phyloP scores from a whole-genome alignment of 2,888 invertebrate genomes.

The Zygaena filipendulae region DNA sequence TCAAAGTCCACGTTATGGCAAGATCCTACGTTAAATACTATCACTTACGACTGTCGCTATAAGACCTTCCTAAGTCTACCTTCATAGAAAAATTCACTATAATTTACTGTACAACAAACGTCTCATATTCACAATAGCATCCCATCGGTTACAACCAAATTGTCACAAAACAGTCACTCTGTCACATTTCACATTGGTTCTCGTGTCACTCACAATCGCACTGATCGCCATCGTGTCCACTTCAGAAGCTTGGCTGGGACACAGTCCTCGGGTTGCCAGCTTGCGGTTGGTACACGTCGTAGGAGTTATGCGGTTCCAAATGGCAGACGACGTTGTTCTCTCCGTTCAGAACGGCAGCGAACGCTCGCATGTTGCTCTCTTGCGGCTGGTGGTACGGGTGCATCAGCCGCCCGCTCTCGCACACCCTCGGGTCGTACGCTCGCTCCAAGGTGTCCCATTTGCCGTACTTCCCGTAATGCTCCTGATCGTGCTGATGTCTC shows the following conservation, averaged over 20 bases:
- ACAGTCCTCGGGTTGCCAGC: constrained; percentile 57
- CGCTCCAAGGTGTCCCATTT: constrained; percentile 65
- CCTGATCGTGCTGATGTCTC: constrained; percentile 57
- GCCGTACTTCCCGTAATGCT: constrained; percentile 58
- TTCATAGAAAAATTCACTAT: constrained; percentile 59
- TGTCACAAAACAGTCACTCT: constrained; percentile 3
- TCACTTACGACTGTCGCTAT: constrained; percentile 44
- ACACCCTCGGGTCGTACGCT: constrained; percentile 50
- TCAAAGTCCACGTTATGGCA: constrained; percentile 64
- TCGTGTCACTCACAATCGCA: constrained; percentile 28
- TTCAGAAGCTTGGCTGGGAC: constrained; percentile 61
- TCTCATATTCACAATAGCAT: background rate
- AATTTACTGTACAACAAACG: constrained; percentile 21
- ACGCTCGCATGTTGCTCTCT: constrained; percentile 67
- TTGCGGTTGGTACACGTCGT: constrained; percentile 57
- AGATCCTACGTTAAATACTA: constrained; percentile 60
- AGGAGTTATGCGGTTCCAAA: constrained; percentile 76
- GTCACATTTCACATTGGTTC: constrained; percentile 1
- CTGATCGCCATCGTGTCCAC: constrained; percentile 11
- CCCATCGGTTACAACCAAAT: background rate
- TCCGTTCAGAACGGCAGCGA: constrained; percentile 85
- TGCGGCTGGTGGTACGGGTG: constrained; percentile 65
- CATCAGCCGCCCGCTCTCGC: constrained; percentile 62
- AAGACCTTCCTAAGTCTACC: constrained; percentile 47
- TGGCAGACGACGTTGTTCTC: constrained; percentile 89